phyloP scores from a whole-genome alignment of 2,888 invertebrate genomes.

The Brenthis ino region DNA sequence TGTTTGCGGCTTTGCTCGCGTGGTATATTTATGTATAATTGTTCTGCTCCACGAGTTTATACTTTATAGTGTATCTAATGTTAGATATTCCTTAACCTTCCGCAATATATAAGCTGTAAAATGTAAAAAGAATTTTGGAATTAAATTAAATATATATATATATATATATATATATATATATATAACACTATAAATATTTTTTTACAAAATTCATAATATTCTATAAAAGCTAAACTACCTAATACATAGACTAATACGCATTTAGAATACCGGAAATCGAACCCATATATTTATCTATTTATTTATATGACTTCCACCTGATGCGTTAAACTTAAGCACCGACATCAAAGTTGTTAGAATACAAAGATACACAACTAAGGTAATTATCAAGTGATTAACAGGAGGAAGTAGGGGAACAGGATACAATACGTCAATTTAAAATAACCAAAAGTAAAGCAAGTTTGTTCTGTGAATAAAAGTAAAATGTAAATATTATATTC shows the following conservation, averaged over 20 bases:
- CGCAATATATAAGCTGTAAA: no score
- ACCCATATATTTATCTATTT: background rate
- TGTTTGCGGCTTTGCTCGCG: no score
- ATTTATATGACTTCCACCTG: conserved; percentile 14
- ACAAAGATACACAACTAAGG: conserved; percentile 57
- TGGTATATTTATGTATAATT: no score
- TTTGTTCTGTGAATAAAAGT: background rate
- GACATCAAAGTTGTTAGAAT: conserved; percentile 42
- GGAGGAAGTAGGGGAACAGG: conserved; percentile 72
- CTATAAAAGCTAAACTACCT: no score
- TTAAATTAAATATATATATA: no score
- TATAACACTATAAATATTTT: no score
- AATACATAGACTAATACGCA: background rate
- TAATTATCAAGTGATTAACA: conserved; percentile 69
- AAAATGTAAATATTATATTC: background rate
- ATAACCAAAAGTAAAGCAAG: conserved; percentile 63
- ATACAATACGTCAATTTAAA: conserved; percentile 71
- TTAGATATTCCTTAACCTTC: no score
- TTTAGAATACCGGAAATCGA: conserved; percentile 24
- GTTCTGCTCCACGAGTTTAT: no score
- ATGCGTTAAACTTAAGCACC: conserved; percentile 26
- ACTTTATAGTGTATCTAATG: no score
- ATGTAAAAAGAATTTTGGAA: no score
- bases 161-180: no score
- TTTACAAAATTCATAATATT: no score